Evolutionary conservation across 2,888 invertebrate species (phyloP).

Genomic region (Cacoxenus indagator): DNA sequence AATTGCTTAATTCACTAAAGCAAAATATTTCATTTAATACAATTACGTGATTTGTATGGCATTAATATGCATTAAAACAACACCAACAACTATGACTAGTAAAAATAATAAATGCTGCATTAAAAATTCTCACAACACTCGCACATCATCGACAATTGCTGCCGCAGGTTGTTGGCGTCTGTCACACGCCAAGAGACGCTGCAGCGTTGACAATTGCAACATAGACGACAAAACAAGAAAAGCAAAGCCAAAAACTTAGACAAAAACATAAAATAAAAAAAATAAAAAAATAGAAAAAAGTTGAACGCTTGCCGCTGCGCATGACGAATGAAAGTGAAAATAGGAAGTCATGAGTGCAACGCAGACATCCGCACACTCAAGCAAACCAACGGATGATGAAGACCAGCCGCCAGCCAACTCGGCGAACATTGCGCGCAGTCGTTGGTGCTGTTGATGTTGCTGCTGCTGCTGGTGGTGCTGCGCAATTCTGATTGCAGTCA

Average conservation of each 20-base stretch:
- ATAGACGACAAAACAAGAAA: slow-evolving; percentile 23
- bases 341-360: slow-evolving; percentile 56
- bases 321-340: slow-evolving; percentile 64
- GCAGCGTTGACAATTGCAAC: slow-evolving; percentile 16
- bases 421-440: slow-evolving; percentile 31
- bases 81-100: slow-evolving; percentile 25
- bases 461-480: slow-evolving; percentile 29
- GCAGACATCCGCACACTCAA: slow-evolving; percentile 34
- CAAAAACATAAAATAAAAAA: slow-evolving; percentile 21
- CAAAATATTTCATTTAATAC: slow-evolving; percentile 34
- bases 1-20: slow-evolving; percentile 28
- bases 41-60: slow-evolving; percentile 49
- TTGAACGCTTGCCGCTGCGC: slow-evolving; percentile 35
- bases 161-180: not conserved
- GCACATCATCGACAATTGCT: slow-evolving; percentile 38
- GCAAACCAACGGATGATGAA: not conserved
- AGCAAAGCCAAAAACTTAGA: not conserved
- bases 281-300: slow-evolving; percentile 30
- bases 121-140: slow-evolving; percentile 50
- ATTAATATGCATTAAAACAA: slow-evolving; percentile 11
- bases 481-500: slow-evolving; percentile 13
- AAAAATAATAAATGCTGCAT: slow-evolving; percentile 48
- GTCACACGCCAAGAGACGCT: no score
- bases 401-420: not conserved
- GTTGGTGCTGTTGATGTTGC: slow-evolving; percentile 37